These are phyloP conservation scores for Spheniscus mendiculus DNA, from an alignment of 2,113 vertebrate genomes.

Conservation along the genomic window DNA sequence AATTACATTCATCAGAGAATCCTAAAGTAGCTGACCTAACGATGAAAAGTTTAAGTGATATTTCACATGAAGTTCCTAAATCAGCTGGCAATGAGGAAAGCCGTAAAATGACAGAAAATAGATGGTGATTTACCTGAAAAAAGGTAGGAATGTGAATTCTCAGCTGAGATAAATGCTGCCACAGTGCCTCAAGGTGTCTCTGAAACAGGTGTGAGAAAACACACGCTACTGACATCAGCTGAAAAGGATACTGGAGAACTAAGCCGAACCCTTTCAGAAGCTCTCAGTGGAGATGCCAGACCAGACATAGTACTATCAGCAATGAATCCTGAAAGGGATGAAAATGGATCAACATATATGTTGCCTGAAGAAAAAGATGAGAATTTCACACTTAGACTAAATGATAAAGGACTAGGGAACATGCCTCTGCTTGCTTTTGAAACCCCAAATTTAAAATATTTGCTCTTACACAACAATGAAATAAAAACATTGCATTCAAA, in stretches of 20 bases:
- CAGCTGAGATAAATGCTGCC: neutral
- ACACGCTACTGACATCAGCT: neutral
- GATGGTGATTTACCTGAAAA: neutral
- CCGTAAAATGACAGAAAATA: neutral
- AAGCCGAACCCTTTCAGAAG: neutral
- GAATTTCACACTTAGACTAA: constrained; percentile 35
- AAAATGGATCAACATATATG: neutral
- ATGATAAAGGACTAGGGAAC: constrained; percentile 32
- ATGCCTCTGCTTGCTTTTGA: constrained; percentile 47
- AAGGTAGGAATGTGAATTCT: neutral
- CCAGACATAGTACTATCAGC: neutral
- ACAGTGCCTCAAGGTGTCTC: neutral
- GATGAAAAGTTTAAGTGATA: neutral
- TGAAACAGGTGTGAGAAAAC: neutral
- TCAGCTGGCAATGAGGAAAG: neutral
- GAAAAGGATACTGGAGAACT: neutral
- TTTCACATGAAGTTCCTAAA: neutral
- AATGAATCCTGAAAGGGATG: neutral
- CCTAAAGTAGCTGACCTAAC: neutral
- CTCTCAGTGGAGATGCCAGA: neutral
- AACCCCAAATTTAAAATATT: constrained; percentile 37
- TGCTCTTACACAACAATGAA: constrained; percentile 65
- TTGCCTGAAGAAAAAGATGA: neutral
- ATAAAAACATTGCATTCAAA: constrained; percentile 52
- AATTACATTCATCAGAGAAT: neutral